A percentile compares a stretch with the other conserved stretches of the same genome.
phyloP scores from a whole-genome alignment of 2,888 invertebrate species.

The Endotricha flammealis region DNA sequence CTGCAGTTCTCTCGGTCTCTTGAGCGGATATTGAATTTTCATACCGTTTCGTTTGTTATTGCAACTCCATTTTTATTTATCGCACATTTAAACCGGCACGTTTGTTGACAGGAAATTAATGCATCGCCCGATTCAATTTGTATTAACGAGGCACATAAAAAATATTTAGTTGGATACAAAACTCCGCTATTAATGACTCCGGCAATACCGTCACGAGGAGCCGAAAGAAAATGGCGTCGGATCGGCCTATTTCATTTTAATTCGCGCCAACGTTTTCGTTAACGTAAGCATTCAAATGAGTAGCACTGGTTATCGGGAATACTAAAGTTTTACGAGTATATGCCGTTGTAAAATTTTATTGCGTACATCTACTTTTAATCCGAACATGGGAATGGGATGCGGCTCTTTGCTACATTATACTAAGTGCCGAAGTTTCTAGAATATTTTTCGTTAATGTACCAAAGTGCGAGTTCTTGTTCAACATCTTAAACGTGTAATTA shows the following conservation, averaged over 20 bases:
- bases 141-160: conserved; percentile 33
- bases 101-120: conserved; percentile 71
- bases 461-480: too few relatives aligned
- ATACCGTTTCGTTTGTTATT: conserved; percentile 64
- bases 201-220: conserved; percentile 1
- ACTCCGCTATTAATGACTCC: conserved; percentile 4
- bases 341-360: conserved; percentile 47
- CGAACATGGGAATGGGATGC: conserved; percentile 17
- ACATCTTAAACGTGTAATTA: too few relatives aligned
- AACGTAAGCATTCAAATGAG: conserved; percentile 30
- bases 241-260: conserved; percentile 15
- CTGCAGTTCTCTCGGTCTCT: conserved; percentile 46
- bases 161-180: conserved; percentile 15
- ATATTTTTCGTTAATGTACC: not conserved
- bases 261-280: conserved; percentile 20
- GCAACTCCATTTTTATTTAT: conserved; percentile 56
- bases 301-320: conserved; percentile 47
- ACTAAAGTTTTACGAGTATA: conserved; percentile 54
- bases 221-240: conserved; percentile 14
- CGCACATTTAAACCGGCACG: conserved; percentile 49
- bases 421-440: not conserved
- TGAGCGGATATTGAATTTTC: conserved; percentile 74
- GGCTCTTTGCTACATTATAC: conserved; percentile 3
- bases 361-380: conserved; percentile 43
- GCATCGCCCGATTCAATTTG: conserved; percentile 51